Evolutionary conservation across 2,888 invertebrate genomes (phyloP).

Genomic region (Apomyelois bistriatella): DNA sequence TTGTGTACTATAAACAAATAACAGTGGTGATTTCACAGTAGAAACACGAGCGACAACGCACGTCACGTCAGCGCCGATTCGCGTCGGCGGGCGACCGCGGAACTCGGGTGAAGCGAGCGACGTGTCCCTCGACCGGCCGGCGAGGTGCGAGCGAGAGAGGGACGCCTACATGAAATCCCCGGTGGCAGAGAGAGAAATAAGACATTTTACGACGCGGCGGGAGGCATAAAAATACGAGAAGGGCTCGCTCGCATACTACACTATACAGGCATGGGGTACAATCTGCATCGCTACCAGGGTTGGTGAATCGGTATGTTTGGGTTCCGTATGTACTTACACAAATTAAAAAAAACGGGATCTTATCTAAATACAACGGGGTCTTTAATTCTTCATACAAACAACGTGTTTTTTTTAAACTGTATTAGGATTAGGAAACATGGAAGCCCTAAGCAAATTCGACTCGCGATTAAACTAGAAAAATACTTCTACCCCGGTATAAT

Average conservation of each 20-base stretch:
- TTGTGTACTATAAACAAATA: slow-evolving; percentile 72
- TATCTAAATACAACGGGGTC: too few relatives aligned
- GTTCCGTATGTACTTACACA: too few relatives aligned
- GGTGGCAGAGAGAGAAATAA: slow-evolving; percentile 33
- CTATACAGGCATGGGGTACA: slow-evolving; percentile 26
- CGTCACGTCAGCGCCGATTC: slow-evolving; percentile 77
- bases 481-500: too few relatives aligned
- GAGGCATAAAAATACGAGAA: slow-evolving; percentile 60
- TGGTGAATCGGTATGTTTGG: too few relatives aligned
- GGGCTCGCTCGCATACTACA: slow-evolving; percentile 47
- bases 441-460: too few relatives aligned
- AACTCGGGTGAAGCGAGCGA: slow-evolving; percentile 58
- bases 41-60: slow-evolving; percentile 64
- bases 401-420: too few relatives aligned
- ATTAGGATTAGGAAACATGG: too few relatives aligned
- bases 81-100: slow-evolving; percentile 73
- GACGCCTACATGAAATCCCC: slow-evolving; percentile 28
- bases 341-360: too few relatives aligned
- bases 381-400: too few relatives aligned
- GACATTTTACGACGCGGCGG: slow-evolving; percentile 48
- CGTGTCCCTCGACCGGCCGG: slow-evolving; percentile 56
- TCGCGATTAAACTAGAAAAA: too few relatives aligned
- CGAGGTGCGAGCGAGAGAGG: slow-evolving; percentile 47
- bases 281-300: slow-evolving; percentile 36
- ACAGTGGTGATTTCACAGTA: slow-evolving; percentile 65